A percentile compares a stretch with the other conserved stretches of the same genome.
Conservation (phyloP, 2,888 invertebrate genomes). For the Frankliniella intonsa region DNA sequence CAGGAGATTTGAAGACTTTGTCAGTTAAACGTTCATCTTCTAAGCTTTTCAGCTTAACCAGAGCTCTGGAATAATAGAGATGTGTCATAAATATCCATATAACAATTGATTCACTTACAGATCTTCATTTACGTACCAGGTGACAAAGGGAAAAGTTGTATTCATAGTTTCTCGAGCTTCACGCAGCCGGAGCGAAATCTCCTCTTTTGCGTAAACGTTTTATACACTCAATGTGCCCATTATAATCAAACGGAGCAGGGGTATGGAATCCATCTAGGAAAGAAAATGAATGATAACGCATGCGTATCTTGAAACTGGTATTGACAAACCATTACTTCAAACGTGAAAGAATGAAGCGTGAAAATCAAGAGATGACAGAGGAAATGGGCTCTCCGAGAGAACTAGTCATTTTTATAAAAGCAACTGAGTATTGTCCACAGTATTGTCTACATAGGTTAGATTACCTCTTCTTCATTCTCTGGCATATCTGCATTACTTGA, state of each 20-base stretch:
- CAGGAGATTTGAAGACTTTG: background rate
- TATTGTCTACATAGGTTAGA: background rate
- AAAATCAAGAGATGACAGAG: background rate
- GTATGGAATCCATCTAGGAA: background rate
- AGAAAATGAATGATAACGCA: background rate
- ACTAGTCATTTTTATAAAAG: background rate
- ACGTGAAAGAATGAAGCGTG: no score
- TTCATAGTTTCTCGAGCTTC: background rate
- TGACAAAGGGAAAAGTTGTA: background rate
- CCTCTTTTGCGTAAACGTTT: background rate
- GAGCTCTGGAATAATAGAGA: background rate
- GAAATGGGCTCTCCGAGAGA: background rate
- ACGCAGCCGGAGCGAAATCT: background rate
- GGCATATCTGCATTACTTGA: background rate
- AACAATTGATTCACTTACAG: no score
- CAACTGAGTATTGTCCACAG: no score
- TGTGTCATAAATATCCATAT: background rate
- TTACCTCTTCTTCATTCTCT: background rate
- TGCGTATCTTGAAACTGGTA: background rate
- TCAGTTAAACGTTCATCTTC: constrained; percentile 7
- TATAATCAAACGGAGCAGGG: background rate
- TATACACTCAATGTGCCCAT: background rate
- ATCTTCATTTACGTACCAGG: background rate
- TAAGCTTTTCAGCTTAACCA: constrained; percentile 10
- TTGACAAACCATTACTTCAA: background rate